phyloP scores from a whole-genome alignment of 2,888 invertebrate genomes.

The Morinoia aosen region DNA sequence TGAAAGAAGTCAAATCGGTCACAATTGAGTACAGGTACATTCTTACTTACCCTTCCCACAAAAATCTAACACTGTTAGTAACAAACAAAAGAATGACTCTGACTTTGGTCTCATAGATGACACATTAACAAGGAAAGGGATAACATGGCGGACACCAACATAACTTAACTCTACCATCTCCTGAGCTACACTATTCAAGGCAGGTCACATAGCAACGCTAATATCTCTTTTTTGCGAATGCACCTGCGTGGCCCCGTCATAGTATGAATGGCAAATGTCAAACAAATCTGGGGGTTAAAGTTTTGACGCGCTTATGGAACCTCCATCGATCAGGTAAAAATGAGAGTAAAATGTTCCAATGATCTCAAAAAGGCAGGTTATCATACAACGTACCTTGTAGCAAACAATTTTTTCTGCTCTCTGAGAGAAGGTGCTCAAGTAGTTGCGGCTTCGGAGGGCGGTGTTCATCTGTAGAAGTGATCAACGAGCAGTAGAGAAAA shows the following conservation, averaged over 20 bases:
- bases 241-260: neutral
- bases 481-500: neutral
- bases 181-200: neutral
- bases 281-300: neutral
- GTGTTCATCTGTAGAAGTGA: conserved; percentile 25
- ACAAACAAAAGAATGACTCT: too few species aligned
- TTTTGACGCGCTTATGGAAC: neutral
- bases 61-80: too few species aligned
- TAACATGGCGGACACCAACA: too few species aligned
- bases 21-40: too few species aligned
- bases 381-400: conserved; percentile 60
- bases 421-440: conserved; percentile 36
- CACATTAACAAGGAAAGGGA: too few species aligned
- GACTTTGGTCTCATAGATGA: too few species aligned
- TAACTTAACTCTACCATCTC: neutral
- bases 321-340: neutral
- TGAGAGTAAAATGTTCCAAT: neutral
- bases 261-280: neutral
- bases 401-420: conserved; percentile 66
- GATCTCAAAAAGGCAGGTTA: neutral
- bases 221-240: neutral
- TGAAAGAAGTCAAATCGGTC: too few species aligned
- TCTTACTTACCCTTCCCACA: too few species aligned
- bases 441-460: conserved; percentile 37
- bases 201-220: too few species aligned